Evolutionary conservation across 1,140 invertebrate genomes (phyloP).

Genomic region (Heliconius hermathena): DNA sequence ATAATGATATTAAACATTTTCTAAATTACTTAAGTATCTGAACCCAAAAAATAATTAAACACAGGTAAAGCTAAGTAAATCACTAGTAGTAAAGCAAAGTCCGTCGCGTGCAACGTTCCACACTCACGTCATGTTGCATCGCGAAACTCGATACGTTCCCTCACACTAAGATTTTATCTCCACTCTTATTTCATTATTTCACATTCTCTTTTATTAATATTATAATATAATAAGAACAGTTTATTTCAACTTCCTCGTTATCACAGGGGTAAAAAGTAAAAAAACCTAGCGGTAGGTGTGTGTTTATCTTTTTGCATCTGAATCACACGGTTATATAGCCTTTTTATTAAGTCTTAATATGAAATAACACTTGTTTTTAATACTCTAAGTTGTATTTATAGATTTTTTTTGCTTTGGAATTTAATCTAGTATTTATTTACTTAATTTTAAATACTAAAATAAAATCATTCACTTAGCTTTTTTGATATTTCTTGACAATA

Average conservation of each 20-base stretch:
- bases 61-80: neutral
- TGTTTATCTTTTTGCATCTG: slow-evolving; percentile 7
- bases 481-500: no score
- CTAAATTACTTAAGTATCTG: neutral
- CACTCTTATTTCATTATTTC: slow-evolving; percentile 39
- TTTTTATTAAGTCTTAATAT: neutral
- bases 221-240: slow-evolving; percentile 12
- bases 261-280: neutral
- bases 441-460: no score
- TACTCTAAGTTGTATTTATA: no score
- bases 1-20: neutral
- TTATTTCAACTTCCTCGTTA: slow-evolving; percentile 15
- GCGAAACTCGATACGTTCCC: slow-evolving; percentile 60
- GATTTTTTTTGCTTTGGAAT: no score
- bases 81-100: neutral
- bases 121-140: slow-evolving; percentile 43
- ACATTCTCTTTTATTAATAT: slow-evolving; percentile 34
- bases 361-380: neutral
- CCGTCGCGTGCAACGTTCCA: slow-evolving; percentile 28
- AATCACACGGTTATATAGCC: neutral
- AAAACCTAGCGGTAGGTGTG: neutral
- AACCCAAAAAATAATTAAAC: neutral
- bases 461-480: no score
- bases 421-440: no score
- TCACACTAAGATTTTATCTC: slow-evolving; percentile 43